A percentile compares a stretch with the other conserved stretches of the same genome.
Conservation (phyloP, 2,113 vertebrate genomes). For the Pelecanus crispus region DNA sequence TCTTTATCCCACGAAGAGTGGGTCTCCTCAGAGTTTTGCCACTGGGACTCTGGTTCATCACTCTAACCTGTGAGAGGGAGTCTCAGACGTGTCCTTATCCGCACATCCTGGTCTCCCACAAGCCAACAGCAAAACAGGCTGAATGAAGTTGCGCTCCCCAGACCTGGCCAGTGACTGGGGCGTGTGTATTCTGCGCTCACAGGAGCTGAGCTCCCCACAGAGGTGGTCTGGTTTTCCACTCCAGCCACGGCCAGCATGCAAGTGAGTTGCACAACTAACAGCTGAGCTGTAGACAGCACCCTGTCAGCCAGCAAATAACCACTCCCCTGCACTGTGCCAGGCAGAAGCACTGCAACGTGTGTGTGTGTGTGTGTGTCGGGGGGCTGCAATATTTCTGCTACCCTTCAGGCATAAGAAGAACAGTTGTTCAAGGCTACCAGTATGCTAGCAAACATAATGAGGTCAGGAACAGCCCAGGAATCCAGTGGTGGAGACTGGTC, state of each 20-base stretch:
- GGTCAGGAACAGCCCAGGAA: neutral
- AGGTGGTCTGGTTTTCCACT: rapidly evolving
- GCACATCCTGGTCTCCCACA: neutral
- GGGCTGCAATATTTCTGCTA: neutral
- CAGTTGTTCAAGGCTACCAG: neutral
- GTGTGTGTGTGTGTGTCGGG: neutral
- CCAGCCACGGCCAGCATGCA: rapidly evolving
- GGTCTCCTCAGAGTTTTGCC: neutral
- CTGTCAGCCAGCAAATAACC: neutral
- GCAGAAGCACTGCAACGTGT: neutral
- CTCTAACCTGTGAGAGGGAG: neutral
- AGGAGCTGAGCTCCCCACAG: neutral
- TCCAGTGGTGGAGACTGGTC: neutral
- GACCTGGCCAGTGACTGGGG: rapidly evolving
- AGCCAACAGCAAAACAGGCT: neutral
- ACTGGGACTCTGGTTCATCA: neutral
- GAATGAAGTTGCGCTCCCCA: neutral
- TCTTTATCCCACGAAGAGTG: neutral
- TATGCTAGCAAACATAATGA: neutral
- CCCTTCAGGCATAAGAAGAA: neutral
- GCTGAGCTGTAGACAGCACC: neutral
- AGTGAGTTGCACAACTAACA: too few species aligned
- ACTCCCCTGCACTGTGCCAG: neutral
- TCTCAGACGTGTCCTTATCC: neutral
- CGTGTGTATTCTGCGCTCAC: rapidly evolving